Evolutionary conservation across 2,888 invertebrate species (phyloP).

Genomic region (Endotricha flammealis): DNA sequence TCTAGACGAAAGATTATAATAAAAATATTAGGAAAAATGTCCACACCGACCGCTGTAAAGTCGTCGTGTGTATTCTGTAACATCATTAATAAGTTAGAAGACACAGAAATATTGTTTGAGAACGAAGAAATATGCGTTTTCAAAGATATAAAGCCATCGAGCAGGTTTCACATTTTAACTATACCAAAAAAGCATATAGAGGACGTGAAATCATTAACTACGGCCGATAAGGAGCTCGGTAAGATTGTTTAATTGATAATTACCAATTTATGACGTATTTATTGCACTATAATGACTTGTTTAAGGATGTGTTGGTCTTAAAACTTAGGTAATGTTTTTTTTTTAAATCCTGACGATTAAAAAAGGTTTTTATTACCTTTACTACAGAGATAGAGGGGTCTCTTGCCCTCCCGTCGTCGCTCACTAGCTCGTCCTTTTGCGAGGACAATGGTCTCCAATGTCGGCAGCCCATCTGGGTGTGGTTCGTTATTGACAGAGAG

Average conservation of each 20-base stretch:
- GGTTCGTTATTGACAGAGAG: too few relatives aligned
- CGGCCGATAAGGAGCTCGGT: slow-evolving; percentile 84
- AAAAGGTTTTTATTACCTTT: too few relatives aligned
- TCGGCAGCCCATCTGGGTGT: too few relatives aligned
- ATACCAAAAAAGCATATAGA: slow-evolving; percentile 87
- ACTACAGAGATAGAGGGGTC: too few relatives aligned
- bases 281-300: too few relatives aligned
- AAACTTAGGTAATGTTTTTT: too few relatives aligned
- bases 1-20: neutral
- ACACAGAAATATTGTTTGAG: slow-evolving; percentile 82
- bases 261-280: too few relatives aligned
- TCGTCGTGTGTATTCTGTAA: slow-evolving; percentile 85
- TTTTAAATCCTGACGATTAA: too few relatives aligned
- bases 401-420: too few relatives aligned
- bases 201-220: slow-evolving; percentile 83
- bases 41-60: slow-evolving; percentile 24
- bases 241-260: slow-evolving; percentile 49
- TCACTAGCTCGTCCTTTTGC: too few relatives aligned
- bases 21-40: slow-evolving; percentile 30
- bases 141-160: slow-evolving; percentile 89
- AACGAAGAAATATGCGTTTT: slow-evolving; percentile 88
- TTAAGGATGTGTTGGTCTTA: too few relatives aligned
- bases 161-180: slow-evolving; percentile 87
- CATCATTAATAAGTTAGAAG: slow-evolving; percentile 80
- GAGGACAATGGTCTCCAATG: too few relatives aligned